Conservation (phyloP, 1,140 invertebrate species). For the Lutraria rhynchaena region DNA sequence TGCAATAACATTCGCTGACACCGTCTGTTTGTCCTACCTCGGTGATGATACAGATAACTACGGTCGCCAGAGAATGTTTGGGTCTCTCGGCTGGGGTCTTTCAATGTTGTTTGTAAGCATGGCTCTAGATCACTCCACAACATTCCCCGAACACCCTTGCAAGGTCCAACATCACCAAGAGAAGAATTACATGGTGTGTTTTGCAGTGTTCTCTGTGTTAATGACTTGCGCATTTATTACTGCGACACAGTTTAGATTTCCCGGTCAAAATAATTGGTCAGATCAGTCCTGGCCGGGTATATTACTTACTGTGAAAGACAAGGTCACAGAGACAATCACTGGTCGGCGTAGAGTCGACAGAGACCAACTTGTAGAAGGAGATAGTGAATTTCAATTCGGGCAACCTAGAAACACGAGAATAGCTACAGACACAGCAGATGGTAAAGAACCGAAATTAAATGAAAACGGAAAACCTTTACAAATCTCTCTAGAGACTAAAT, state of each 20-base stretch:
- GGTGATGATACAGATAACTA: conserved; percentile 93
- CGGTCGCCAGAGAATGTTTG: conserved; percentile 99
- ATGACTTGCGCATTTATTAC: conserved; percentile 97
- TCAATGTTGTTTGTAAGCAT: conserved; percentile 98
- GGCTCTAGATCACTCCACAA: conserved; percentile 96
- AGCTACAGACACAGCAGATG: conserved; percentile 16
- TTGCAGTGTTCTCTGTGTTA: conserved; percentile 97
- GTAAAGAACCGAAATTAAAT: conserved; percentile 30
- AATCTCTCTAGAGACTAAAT: conserved; percentile 68
- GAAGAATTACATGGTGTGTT: conserved; percentile 99
- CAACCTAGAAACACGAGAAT: conserved; percentile 28
- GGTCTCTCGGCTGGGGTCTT: conserved; percentile 98
- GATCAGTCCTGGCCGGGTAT: conserved; percentile 71
- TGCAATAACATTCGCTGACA: conserved; percentile 94
- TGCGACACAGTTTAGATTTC: conserved; percentile 90
- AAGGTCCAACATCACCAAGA: conserved; percentile 84
- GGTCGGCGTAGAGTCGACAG: conserved; percentile 69
- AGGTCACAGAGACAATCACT: conserved; percentile 72
- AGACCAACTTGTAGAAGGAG: conserved; percentile 72
- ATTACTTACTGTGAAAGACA: conserved; percentile 72
- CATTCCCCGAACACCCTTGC: conserved; percentile 93
- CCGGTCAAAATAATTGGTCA: conserved; percentile 74
- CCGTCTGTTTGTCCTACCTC: conserved; percentile 91
- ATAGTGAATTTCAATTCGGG: conserved; percentile 66
- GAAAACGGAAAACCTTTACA: conserved; percentile 63